Percentiles rank a stretch among this genome's conserved stretches.
phyloP scores from a whole-genome alignment of 1,140 invertebrate species.

The Atta texana region DNA sequence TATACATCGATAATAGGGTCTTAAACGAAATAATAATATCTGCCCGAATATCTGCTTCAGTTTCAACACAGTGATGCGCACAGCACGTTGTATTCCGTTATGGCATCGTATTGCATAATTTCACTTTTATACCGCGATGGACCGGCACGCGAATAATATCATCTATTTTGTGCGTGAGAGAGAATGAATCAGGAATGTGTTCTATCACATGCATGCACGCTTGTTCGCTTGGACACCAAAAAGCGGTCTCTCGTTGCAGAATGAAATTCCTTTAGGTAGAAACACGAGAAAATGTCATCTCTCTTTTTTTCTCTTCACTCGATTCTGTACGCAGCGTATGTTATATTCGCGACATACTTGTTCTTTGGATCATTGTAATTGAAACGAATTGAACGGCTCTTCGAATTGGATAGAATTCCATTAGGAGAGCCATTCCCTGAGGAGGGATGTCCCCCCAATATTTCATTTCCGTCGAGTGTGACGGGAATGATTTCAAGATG shows the following conservation, averaged over 20 bases:
- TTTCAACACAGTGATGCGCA: not conserved
- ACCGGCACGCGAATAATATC: slow-evolving; percentile 28
- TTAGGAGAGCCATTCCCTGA: slow-evolving; percentile 31
- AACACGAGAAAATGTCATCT: slow-evolving; percentile 60
- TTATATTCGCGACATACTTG: slow-evolving; percentile 52
- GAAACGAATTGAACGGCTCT: slow-evolving; percentile 55
- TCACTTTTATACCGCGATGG: slow-evolving; percentile 44
- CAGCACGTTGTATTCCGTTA: not conserved
- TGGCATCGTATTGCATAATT: slow-evolving; percentile 41
- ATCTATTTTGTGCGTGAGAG: slow-evolving; percentile 33
- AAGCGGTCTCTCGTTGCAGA: slow-evolving; percentile 62
- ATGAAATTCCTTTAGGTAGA: slow-evolving; percentile 72
- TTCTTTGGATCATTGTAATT: slow-evolving; percentile 67
- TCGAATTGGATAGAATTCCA: slow-evolving; percentile 68
- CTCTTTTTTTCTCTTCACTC: not conserved
- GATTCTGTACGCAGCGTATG: not conserved
- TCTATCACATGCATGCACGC: slow-evolving; percentile 33
- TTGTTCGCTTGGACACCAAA: slow-evolving; percentile 48
- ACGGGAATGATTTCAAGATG: slow-evolving; percentile 63
- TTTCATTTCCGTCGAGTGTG: slow-evolving; percentile 66
- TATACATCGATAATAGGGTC: slow-evolving; percentile 1
- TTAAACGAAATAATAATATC: not conserved
- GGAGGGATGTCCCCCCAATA: slow-evolving; percentile 28
- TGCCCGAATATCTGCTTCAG: not conserved
- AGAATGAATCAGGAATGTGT: slow-evolving; percentile 51